Evolutionary conservation across 1,140 invertebrate genomes (phyloP), one percentile per base, ranked within the genome.

Genomic region (Tribolium castaneum): DNA sequence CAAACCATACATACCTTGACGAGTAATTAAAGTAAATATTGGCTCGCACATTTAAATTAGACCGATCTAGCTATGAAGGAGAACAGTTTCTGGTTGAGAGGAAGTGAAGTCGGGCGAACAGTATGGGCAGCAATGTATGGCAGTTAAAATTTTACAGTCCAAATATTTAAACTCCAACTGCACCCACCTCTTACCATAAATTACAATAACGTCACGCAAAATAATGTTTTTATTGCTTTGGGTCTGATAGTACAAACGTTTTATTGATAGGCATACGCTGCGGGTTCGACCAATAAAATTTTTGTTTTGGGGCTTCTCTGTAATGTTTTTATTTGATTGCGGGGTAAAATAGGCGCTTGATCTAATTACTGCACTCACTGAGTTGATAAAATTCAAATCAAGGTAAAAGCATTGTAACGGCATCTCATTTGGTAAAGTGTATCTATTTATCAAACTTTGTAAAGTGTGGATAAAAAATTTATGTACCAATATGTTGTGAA

Each of bases 391-490:
- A 54, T 9, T 16, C 52, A 16, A 54, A 54, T 54, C 52, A 12
- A 54, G 52, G 19, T 54, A 54, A 54, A 54, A 54, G 52, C 52
- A 54, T 54, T 54, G 52, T 54, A 54, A 16, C 19, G 52, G 13
- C 19, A 16, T 3, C 14, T 12, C 52, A 16, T 9, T 14, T 54
- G 14, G 49, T 19, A 13, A 54, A 9, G 13, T 13, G 14, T 13
- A 16, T 54, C 6, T 30, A 30, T 30, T 30, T 30, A 30, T 30
- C 25, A 30, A 30, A 30, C 1, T 30, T 30, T 30, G 6, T 30
- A 30, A 25, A 30, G 25, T 30, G 25, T 30, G 5, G 25, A 30
- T 30, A 30, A 30, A 5, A 30, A 30, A 30, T 30, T 30, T 30
- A 30, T 30, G 5, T 5, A 30, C 3, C 25, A 30, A 30, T 30